Conservation (phyloP, 2,888 invertebrate genomes). For the Stenodera caucasica region DNA sequence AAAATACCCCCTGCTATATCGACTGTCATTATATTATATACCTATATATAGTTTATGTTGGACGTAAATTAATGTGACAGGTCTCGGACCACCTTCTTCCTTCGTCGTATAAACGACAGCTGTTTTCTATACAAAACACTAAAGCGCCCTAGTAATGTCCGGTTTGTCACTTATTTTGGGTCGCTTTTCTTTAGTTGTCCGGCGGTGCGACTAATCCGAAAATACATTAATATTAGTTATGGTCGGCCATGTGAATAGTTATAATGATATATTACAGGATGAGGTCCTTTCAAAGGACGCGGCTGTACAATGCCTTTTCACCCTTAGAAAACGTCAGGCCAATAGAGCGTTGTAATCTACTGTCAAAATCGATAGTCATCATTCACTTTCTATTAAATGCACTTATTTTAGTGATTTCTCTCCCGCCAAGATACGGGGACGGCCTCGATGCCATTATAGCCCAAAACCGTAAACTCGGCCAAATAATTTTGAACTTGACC, state of each 20-base stretch:
- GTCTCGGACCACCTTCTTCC: constrained; percentile 37
- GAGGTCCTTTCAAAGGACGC: constrained; percentile 39
- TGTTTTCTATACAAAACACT: constrained; percentile 27
- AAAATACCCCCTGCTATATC: constrained; percentile 28
- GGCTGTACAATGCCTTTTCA: constrained; percentile 41
- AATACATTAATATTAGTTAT: constrained; percentile 56
- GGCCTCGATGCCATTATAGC: constrained; percentile 10
- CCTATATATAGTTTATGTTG: constrained; percentile 21
- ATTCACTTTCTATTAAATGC: constrained; percentile 39
- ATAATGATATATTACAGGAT: constrained; percentile 52
- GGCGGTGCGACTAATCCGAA: constrained; percentile 52
- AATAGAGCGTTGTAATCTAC: constrained; percentile 51
- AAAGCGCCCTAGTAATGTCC: constrained; percentile 46
- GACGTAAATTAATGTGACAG: constrained; percentile 45
- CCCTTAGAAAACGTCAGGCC: constrained; percentile 33
- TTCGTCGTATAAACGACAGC: constrained; percentile 32
- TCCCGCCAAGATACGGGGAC: too few species aligned
- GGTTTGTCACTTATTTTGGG: constrained; percentile 46
- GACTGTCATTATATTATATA: constrained; percentile 30
- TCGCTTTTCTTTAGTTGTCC: constrained; percentile 42
- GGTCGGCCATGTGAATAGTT: constrained; percentile 49
- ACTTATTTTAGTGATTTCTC: constrained; percentile 24
- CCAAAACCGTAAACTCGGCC: too few species aligned
- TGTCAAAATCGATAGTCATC: constrained; percentile 49
- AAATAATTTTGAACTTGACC: too few species aligned